Percentiles rank a stretch among this genome's conserved stretches.
These are phyloP conservation scores for Sparidentex hasta DNA, from an alignment of 2,797 vertebrate genomes.

Conservation along the genomic window DNA sequence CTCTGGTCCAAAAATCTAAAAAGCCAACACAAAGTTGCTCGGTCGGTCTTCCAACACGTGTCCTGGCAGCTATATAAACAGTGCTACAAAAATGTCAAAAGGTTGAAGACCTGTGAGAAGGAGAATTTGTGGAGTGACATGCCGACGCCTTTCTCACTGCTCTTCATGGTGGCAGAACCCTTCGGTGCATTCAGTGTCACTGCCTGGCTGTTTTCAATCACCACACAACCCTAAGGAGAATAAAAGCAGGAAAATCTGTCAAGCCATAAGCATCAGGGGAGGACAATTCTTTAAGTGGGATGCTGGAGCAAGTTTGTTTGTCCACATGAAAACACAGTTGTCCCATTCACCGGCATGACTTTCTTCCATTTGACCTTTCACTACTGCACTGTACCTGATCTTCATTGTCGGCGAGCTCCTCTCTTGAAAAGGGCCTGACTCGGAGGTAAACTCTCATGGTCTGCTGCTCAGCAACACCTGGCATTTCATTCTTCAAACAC, in stretches of 20 bases:
- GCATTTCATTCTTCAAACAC: constrained; percentile 61
- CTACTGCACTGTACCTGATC: constrained; percentile 84
- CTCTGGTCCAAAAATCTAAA: constrained; percentile 90
- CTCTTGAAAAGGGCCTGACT: constrained; percentile 89
- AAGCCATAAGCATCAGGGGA: neutral
- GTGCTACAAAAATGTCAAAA: neutral
- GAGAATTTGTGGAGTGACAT: constrained; percentile 89
- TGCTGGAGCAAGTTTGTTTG: too few relatives aligned
- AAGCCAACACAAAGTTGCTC: neutral
- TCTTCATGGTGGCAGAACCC: constrained; percentile 90
- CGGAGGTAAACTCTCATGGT: constrained; percentile 90
- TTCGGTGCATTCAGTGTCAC: constrained; percentile 89
- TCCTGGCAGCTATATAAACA: neutral
- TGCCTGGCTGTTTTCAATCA: constrained; percentile 86
- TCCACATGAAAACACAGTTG: neutral
- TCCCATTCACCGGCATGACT: neutral
- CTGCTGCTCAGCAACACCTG: constrained; percentile 77
- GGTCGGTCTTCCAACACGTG: neutral
- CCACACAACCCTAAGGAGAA: constrained; percentile 85
- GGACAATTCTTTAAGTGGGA: neutral
- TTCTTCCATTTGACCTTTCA: neutral
- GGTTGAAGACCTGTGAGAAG: constrained; percentile 86
- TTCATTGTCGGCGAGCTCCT: constrained; percentile 86
- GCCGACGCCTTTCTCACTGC: constrained; percentile 90
- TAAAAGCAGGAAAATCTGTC: too few relatives aligned